Evolutionary conservation across 1,140 invertebrate species (phyloP).

Genomic region (Drosophila athabasca): DNA sequence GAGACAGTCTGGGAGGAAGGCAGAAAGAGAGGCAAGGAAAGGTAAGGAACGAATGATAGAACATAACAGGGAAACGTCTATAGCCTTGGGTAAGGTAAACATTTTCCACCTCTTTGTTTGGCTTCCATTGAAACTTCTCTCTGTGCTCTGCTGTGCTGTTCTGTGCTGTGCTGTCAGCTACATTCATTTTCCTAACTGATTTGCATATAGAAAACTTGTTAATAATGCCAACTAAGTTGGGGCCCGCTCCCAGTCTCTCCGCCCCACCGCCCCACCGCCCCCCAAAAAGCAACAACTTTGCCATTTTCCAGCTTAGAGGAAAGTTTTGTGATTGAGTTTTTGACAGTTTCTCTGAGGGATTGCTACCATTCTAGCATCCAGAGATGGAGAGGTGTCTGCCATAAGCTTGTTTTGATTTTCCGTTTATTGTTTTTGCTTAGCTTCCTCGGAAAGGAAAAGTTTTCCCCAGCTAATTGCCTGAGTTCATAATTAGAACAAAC

Average conservation of each 20-base stretch:
- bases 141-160: too few species aligned
- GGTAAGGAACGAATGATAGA: too few species aligned
- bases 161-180: slow-evolving; percentile 23
- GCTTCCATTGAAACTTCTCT: slow-evolving; percentile 41
- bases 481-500: slow-evolving; percentile 66
- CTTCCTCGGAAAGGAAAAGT: slow-evolving; percentile 42
- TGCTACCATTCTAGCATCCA: background rate
- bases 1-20: too few species aligned
- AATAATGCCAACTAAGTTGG: slow-evolving; percentile 61
- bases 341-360: slow-evolving; percentile 38
- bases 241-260: too few species aligned
- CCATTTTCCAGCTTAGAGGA: slow-evolving; percentile 56
- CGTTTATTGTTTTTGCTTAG: slow-evolving; percentile 55
- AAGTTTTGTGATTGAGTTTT: slow-evolving; percentile 76
- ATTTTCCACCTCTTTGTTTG: slow-evolving; percentile 48
- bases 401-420: slow-evolving; percentile 65
- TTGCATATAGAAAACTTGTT: slow-evolving; percentile 75
- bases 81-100: slow-evolving; percentile 39
- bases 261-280: too few species aligned
- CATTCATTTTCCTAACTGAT: slow-evolving; percentile 48
- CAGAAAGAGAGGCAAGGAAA: too few species aligned
- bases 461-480: slow-evolving; percentile 64
- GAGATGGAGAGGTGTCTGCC: slow-evolving; percentile 44
- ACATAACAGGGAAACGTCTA: slow-evolving; percentile 7
- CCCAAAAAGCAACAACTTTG: slow-evolving; percentile 48